phyloP scores from a whole-genome alignment of 2,888 invertebrate species.

The Diabrotica balteata region DNA sequence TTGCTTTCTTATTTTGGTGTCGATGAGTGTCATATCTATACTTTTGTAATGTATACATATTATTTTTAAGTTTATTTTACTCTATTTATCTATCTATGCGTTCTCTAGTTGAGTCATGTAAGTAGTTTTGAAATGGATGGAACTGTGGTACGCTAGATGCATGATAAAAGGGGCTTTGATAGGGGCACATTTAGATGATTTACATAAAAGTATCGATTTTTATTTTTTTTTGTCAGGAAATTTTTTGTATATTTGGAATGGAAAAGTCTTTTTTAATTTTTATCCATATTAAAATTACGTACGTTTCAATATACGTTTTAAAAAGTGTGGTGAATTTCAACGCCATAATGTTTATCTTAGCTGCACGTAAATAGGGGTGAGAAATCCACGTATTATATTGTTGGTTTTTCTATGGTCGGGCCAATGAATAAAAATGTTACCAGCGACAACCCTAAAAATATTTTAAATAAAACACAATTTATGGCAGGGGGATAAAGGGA shows the following conservation, averaged over 20 bases:
- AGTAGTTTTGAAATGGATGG: not conserved
- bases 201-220: not conserved
- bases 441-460: slow-evolving; percentile 24
- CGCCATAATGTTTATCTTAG: slow-evolving; percentile 44
- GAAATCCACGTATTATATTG: slow-evolving; percentile 37
- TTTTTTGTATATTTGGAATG: not conserved
- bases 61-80: no score
- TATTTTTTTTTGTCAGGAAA: not conserved
- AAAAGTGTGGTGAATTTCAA: slow-evolving; percentile 43
- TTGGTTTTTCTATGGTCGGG: slow-evolving; percentile 38
- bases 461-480: slow-evolving; percentile 27
- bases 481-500: slow-evolving; percentile 20
- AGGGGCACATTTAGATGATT: no score
- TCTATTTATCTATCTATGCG: no score
- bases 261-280: not conserved
- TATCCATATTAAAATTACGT: not conserved
- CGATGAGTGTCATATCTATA: no score
- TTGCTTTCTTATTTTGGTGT: no score
- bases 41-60: no score
- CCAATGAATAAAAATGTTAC: slow-evolving; percentile 38
- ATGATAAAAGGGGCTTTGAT: no score
- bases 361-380: slow-evolving; percentile 41
- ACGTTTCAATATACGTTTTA: slow-evolving; percentile 28
- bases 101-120: no score
- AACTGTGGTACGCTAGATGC: not conserved